A percentile compares a stretch with the other conserved stretches of the same genome.
phyloP scores from a whole-genome alignment of 92 coral and sea anemone species.

The Bergia sp. region DNA sequence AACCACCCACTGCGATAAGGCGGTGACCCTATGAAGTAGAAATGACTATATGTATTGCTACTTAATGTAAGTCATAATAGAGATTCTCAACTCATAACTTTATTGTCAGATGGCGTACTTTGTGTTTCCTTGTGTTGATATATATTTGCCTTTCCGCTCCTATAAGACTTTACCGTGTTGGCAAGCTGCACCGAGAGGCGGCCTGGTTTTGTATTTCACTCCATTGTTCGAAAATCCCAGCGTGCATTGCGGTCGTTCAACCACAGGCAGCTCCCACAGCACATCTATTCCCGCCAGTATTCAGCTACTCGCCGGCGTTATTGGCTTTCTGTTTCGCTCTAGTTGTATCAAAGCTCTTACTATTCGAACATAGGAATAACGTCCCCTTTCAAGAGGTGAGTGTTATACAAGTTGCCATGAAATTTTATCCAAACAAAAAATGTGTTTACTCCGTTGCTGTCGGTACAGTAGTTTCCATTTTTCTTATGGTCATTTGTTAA shows the following conservation, averaged over 20 bases:
- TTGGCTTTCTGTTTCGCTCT: slow-evolving; percentile 62
- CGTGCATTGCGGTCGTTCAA: slow-evolving; percentile 49
- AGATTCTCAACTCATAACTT: too few relatives aligned
- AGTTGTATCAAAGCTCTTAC: slow-evolving; percentile 54
- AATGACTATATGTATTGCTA: too few relatives aligned
- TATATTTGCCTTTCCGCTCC: background rate
- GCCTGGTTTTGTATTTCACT: slow-evolving; percentile 74
- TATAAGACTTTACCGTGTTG: slow-evolving; percentile 57
- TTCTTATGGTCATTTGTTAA: background rate
- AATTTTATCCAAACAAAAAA: background rate
- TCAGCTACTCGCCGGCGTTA: slow-evolving; percentile 53
- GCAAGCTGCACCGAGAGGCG: slow-evolving; percentile 59
- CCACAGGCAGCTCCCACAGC: slow-evolving; percentile 53
- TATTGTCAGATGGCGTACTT: background rate
- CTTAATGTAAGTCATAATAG: too few relatives aligned
- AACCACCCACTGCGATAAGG: too few relatives aligned
- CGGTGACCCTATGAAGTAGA: too few relatives aligned
- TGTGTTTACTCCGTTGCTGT: too few relatives aligned
- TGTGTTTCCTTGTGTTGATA: background rate
- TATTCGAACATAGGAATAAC: slow-evolving; percentile 46
- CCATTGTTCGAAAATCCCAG: slow-evolving; percentile 76
- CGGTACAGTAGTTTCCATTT: too few relatives aligned
- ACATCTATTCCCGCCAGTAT: slow-evolving; percentile 60
- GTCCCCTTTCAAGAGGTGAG: slow-evolving; percentile 55
- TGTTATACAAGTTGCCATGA: too few relatives aligned